phyloP scores from a whole-genome alignment of 2,888 invertebrate species.

The Leptopilina drosophilae region DNA sequence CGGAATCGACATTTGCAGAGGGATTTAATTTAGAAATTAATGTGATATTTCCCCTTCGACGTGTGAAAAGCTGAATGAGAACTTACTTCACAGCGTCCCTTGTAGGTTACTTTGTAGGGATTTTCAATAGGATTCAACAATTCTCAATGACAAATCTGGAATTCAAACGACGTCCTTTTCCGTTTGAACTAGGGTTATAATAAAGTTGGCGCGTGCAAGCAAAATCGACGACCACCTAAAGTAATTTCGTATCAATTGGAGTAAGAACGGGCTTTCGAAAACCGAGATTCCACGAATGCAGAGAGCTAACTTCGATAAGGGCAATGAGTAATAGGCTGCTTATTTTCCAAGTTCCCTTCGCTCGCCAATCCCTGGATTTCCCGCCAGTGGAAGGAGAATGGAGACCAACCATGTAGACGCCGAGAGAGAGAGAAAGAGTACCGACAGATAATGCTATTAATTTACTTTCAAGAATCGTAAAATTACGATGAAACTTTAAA shows the following conservation, averaged over 20 bases:
- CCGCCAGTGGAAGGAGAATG: constrained; percentile 30
- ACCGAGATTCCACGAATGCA: constrained; percentile 11
- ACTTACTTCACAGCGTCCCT: no score
- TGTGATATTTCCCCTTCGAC: no score
- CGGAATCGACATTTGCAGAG: no score
- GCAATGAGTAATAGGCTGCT: constrained; percentile 72
- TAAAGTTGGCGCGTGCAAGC: constrained; percentile 28
- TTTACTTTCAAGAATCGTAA: constrained; percentile 75
- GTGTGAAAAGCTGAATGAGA: background rate
- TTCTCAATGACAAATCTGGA: background rate
- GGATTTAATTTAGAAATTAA: no score
- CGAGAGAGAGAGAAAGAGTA: background rate
- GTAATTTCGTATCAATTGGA: constrained; percentile 38
- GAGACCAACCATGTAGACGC: constrained; percentile 38
- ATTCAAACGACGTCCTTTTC: background rate
- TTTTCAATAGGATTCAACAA: constrained; percentile 3
- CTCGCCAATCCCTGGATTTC: constrained; percentile 34
- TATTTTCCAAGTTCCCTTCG: constrained; percentile 69
- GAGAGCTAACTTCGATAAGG: constrained; percentile 47
- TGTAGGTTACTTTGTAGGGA: background rate
- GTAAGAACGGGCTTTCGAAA: constrained; percentile 19
- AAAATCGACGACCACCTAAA: constrained; percentile 7
- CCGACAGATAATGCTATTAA: constrained; percentile 73
- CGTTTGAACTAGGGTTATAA: background rate
- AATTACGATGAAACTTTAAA: constrained; percentile 75